Percentiles rank a stretch among this genome's conserved stretches.
Evolutionary conservation across 2,113 vertebrate genomes (phyloP).

Genomic region (Gallinago jamesoni): DNA sequence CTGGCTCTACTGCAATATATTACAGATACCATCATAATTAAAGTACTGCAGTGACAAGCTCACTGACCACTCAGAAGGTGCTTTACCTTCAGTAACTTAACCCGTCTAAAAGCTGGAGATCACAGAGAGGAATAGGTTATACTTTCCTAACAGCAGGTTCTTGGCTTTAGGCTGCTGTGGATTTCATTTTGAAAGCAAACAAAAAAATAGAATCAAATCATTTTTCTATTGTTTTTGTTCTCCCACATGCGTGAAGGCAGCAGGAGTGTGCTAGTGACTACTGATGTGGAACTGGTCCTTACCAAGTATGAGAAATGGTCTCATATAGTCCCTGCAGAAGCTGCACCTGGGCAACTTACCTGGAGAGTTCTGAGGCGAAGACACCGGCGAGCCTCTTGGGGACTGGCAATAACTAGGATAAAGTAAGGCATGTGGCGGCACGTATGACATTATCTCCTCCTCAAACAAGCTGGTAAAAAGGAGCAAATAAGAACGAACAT

Average conservation of each 20-base stretch:
- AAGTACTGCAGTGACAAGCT: background rate
- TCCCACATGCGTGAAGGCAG: background rate
- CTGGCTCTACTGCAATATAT: background rate
- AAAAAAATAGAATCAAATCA: background rate
- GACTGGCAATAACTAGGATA: conserved; percentile 92
- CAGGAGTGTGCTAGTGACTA: background rate
- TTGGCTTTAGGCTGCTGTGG: background rate
- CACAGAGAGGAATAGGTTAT: background rate
- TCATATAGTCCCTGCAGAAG: background rate
- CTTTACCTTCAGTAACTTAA: background rate
- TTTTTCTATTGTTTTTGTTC: background rate
- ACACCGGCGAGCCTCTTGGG: conserved; percentile 81
- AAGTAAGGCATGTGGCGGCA: conserved; percentile 93
- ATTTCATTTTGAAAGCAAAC: background rate
- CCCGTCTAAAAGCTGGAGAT: background rate
- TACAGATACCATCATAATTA: background rate
- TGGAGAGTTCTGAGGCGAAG: conserved; percentile 97
- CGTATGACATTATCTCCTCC: conserved; percentile 99
- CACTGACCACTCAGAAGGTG: background rate
- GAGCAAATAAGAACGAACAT: background rate
- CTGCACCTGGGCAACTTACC: conserved; percentile 71
- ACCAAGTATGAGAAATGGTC: background rate
- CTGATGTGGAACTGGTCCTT: background rate
- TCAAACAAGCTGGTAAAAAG: conserved; percentile 89
- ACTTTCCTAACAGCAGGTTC: background rate